Percentiles rank a stretch among this genome's conserved stretches.
Evolutionary conservation across 2,797 vertebrate species (phyloP).

Genomic region (Coccyzus lansbergi): DNA sequence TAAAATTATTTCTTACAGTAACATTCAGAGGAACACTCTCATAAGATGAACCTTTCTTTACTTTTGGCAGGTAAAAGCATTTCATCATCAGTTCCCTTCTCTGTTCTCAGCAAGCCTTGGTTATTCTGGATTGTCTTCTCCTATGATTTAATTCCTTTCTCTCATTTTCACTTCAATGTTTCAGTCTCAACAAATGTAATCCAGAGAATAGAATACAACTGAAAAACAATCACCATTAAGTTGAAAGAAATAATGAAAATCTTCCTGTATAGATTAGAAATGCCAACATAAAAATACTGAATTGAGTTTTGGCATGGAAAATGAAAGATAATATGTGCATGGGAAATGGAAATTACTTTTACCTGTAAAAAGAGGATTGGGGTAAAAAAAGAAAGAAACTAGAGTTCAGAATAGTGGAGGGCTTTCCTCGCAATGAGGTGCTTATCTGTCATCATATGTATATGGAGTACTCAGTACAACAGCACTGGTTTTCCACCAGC

Average conservation of each 20-base stretch:
- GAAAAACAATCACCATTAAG: constrained; percentile 11
- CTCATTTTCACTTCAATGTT: constrained; percentile 6
- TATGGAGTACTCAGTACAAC: not conserved
- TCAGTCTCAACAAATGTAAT: not conserved
- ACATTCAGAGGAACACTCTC: not conserved
- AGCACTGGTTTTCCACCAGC: not conserved
- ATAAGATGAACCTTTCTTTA: not conserved
- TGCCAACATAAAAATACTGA: not conserved
- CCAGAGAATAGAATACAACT: not conserved
- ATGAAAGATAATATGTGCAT: not conserved
- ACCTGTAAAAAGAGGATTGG: not conserved
- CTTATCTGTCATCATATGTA: not conserved
- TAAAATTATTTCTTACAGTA: not conserved
- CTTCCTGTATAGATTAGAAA: not conserved
- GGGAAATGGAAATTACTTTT: not conserved
- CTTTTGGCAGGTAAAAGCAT: not conserved
- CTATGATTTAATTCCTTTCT: not conserved
- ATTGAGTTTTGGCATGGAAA: not conserved
- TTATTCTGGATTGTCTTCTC: not conserved
- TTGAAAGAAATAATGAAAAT: constrained; percentile 12
- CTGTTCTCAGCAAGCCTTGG: not conserved
- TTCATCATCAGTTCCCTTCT: not conserved
- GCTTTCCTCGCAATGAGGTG: not conserved
- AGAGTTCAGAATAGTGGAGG: not conserved
- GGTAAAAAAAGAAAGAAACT: not conserved